Conservation (phyloP, 2,113 vertebrate genomes). For the Arenaria interpres region DNA sequence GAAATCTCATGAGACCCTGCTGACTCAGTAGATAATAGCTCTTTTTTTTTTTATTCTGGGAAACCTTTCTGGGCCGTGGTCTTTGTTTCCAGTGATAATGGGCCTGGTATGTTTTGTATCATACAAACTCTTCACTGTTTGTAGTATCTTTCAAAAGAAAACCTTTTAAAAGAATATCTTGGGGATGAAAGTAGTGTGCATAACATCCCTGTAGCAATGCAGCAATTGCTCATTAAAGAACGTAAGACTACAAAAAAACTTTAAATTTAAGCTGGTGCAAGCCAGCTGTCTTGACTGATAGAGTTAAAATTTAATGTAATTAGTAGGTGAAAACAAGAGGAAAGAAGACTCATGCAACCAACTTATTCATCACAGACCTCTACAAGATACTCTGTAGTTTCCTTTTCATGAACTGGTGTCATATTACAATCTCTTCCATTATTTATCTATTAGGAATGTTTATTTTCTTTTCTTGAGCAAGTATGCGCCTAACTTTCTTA, state of each 20-base stretch:
- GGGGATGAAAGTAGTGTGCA: not conserved
- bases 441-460: not conserved
- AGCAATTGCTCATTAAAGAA: not conserved
- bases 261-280: not conserved
- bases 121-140: not conserved
- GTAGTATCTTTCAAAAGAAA: not conserved
- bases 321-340: not conserved
- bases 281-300: not conserved
- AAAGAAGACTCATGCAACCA: not conserved
- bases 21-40: not conserved
- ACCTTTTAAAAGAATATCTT: not conserved
- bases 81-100: not conserved
- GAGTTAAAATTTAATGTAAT: not conserved
- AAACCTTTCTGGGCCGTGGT: not conserved
- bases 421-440: not conserved
- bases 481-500: not conserved
- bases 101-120: not conserved
- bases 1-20: not conserved
- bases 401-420: not conserved
- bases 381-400: not conserved
- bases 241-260: not conserved
- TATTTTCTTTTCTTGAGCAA: not conserved
- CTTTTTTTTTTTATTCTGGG: not conserved
- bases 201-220: not conserved
- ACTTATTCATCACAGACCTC: not conserved